Percentiles rank a stretch among this genome's conserved stretches.
Evolutionary conservation across 2,113 vertebrate genomes (phyloP).

Genomic region (Aix galericulata): DNA sequence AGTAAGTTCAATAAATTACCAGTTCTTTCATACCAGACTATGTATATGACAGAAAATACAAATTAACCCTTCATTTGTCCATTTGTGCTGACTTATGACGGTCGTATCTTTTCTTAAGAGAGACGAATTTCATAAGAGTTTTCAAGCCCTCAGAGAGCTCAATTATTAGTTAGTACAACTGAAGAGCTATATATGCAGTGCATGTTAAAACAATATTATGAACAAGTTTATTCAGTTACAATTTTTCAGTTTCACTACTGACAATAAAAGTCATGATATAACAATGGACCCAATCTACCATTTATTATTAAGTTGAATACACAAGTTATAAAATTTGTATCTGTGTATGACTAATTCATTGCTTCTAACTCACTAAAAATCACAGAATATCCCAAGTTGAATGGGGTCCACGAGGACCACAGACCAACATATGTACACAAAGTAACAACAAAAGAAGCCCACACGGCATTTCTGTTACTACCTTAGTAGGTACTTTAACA

Average conservation of each 20-base stretch:
- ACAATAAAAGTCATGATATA: not conserved
- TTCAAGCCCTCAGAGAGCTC: not conserved
- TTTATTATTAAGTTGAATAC: not conserved
- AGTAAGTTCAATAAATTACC: not conserved
- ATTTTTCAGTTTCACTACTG: not conserved
- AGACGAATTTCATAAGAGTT: not conserved
- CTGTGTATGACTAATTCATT: not conserved
- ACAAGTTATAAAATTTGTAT: no score
- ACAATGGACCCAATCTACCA: not conserved
- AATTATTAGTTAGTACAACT: not conserved
- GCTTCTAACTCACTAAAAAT: not conserved
- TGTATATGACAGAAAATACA: not conserved
- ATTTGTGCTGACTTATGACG: not conserved
- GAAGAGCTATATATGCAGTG: not conserved
- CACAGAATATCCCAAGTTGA: not conserved
- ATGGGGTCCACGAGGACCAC: not conserved
- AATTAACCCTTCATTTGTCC: not conserved
- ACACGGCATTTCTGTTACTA: slow-evolving; percentile 49
- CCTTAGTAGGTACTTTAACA: slow-evolving; percentile 93
- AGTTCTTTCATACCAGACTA: not conserved
- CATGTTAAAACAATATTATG: not conserved
- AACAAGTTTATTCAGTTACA: not conserved
- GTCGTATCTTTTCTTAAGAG: not conserved
- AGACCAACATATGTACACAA: not conserved
- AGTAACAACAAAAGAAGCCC: no score